Conservation (phyloP, 2,113 vertebrate species). For the Hippocampus mohnikei region DNA sequence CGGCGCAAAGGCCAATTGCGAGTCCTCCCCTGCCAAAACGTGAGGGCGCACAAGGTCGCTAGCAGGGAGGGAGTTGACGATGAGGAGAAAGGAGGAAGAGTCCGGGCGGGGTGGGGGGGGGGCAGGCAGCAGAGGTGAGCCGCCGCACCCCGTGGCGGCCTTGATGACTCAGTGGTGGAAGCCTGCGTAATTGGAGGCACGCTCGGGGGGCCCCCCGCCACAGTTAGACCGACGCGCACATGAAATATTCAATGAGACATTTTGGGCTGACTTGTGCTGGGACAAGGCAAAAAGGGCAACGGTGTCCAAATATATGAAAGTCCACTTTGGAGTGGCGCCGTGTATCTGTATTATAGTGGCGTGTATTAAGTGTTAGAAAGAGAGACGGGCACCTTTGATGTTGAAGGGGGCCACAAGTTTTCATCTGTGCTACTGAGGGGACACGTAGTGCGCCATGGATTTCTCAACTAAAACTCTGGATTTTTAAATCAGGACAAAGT, state of each 20-base stretch:
- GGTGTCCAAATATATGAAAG: conserved; percentile 27
- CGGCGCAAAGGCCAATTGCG: conserved; percentile 2
- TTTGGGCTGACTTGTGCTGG: conserved; percentile 32
- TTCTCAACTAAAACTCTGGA: too few species aligned
- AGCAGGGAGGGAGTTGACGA: neutral
- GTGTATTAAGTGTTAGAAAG: too few species aligned
- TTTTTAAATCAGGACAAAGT: too few species aligned
- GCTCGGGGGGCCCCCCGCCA: conserved; percentile 44
- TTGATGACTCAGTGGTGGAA: conserved; percentile 46
- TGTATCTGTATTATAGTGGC: neutral
- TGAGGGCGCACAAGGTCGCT: conserved; percentile 15
- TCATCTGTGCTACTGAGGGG: too few species aligned
- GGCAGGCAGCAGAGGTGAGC: conserved; percentile 21
- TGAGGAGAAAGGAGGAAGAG: neutral
- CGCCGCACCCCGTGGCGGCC: conserved; percentile 17
- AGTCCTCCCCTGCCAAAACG: conserved; percentile 3
- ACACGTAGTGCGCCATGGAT: too few species aligned
- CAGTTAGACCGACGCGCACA: conserved; percentile 48
- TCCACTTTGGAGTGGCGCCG: neutral
- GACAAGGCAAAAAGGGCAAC: conserved; percentile 53
- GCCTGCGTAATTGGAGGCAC: conserved; percentile 50
- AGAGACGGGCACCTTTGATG: too few species aligned
- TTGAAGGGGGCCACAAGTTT: too few species aligned
- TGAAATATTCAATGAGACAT: conserved; percentile 66
- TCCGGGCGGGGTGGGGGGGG: too few species aligned